Evolutionary conservation across 2,797 vertebrate genomes (phyloP), one percentile per base, ranked within the genome.

Genomic region (Rallus crepitans): DNA sequence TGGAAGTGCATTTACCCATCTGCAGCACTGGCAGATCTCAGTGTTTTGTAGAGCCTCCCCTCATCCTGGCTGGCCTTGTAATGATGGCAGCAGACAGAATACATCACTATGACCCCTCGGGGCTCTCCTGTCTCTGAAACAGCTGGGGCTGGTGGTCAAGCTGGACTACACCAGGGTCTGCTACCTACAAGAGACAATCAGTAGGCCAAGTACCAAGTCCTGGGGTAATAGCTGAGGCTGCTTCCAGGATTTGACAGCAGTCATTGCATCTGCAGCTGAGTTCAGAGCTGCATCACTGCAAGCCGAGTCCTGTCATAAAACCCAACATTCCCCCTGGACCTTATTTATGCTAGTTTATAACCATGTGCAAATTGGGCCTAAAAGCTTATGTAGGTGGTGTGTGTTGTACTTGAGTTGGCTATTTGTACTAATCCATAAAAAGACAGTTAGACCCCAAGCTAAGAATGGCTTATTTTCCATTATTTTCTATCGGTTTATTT

Each of bases 1-100:
- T 82, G 42, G 66, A 91, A 83, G 45, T 72, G 27, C 19, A 48
- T 66, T 82, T 91, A 45, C 35, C 50, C 42, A 79, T 72, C 72
- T 90, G 50, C 79, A 78, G 25, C 28, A 20, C 47, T 71, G 65
- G 35, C 50, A 90, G 61, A 52, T 24, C 30, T 59, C 70, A 70
- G 0, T 20, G 15, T 63, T 93, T 72, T 81, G 18, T 16, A 55
- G 8, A 90, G 21, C n/a, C n/a, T 86, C 30, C 33, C 2, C 6
- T 63, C 21, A 63, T 64, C 12, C 52, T 80, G 35, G 28, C 48
- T 93, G 52, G 42, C 45, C 14, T 86, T 35, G 42, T 11, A 72
- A 3, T 8, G 50, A 42, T 21, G 42, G 40, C 50, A 83, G 35
- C n/a, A 57, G 76, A 3, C 6, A 81, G 37, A 82, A 73, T 1